Conservation (phyloP, 1,140 invertebrate species). For the Chelonus insularis region DNA sequence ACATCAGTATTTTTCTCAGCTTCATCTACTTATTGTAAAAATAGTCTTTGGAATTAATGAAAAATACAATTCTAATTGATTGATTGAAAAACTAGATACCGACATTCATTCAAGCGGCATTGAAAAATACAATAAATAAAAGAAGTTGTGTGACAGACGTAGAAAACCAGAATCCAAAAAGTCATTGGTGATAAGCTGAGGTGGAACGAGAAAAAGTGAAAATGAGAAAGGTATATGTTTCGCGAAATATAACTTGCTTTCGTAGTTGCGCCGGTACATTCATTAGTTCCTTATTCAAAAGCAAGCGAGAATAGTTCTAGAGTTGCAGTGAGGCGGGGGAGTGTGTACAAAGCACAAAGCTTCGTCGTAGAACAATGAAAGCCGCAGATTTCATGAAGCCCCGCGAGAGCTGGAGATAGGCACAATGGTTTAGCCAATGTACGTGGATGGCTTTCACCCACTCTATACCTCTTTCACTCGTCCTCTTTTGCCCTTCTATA, state of each 20-base stretch:
- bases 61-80: too few relatives aligned
- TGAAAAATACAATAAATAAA: too few relatives aligned
- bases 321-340: slow-evolving; percentile 39
- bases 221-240: not conserved
- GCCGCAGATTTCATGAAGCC: slow-evolving; percentile 60
- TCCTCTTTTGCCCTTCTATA: not conserved
- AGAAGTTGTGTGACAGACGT: too few relatives aligned
- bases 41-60: too few relatives aligned
- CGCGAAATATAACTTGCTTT: slow-evolving; percentile 23
- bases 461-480: not conserved
- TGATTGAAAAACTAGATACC: too few relatives aligned
- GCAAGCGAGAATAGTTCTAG: slow-evolving; percentile 56
- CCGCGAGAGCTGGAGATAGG: slow-evolving; percentile 33
- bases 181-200: not conserved
- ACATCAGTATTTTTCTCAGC: too few relatives aligned
- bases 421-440: slow-evolving; percentile 36
- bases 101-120: too few relatives aligned
- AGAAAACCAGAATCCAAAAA: too few relatives aligned
- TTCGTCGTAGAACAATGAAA: slow-evolving; percentile 58
- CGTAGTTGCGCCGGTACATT: slow-evolving; percentile 47
- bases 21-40: too few relatives aligned
- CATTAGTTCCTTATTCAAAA: slow-evolving; percentile 62
- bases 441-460: slow-evolving; percentile 29
- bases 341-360: slow-evolving; percentile 59
- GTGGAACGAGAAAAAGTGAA: not conserved